Percentiles rank a stretch among this genome's conserved stretches.
These are phyloP conservation scores for Sesamia inferens DNA, from an alignment of 2,888 invertebrate species.

Conservation along the genomic window DNA sequence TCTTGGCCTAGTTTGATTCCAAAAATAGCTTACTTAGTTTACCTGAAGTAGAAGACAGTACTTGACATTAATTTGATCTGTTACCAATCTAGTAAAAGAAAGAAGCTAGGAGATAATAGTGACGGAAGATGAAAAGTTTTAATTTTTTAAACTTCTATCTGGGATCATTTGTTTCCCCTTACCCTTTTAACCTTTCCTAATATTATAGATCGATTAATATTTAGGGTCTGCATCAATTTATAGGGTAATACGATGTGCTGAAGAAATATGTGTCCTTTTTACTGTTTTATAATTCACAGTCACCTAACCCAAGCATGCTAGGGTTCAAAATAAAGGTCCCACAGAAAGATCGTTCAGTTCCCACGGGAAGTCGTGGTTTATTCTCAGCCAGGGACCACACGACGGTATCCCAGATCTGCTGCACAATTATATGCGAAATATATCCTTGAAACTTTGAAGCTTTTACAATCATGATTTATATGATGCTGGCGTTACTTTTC, in stretches of 20 bases:
- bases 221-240: background rate
- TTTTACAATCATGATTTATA: slow-evolving; percentile 16
- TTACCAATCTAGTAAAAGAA: background rate
- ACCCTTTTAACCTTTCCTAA: background rate
- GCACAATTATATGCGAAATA: slow-evolving; percentile 45
- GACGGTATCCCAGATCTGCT: slow-evolving; percentile 50
- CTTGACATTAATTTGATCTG: slow-evolving; percentile 5
- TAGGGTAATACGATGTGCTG: background rate
- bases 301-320: slow-evolving; percentile 9
- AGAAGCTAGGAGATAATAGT: background rate
- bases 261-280: slow-evolving; percentile 18
- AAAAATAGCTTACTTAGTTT: slow-evolving; percentile 7
- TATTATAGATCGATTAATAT: too few species aligned
- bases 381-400: slow-evolving; percentile 48
- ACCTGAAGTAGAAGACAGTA: background rate
- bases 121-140: background rate
- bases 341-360: slow-evolving; percentile 51
- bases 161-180: too few species aligned
- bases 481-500: slow-evolving; percentile 25
- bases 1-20: background rate
- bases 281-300: slow-evolving; percentile 32
- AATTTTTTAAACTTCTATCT: background rate
- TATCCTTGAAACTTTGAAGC: slow-evolving; percentile 15
- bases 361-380: slow-evolving; percentile 57
- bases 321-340: slow-evolving; percentile 48